Base-by-base conservation (phyloP, 2,113 vertebrate species). In the Eulacestoma nigropectus region DNA sequence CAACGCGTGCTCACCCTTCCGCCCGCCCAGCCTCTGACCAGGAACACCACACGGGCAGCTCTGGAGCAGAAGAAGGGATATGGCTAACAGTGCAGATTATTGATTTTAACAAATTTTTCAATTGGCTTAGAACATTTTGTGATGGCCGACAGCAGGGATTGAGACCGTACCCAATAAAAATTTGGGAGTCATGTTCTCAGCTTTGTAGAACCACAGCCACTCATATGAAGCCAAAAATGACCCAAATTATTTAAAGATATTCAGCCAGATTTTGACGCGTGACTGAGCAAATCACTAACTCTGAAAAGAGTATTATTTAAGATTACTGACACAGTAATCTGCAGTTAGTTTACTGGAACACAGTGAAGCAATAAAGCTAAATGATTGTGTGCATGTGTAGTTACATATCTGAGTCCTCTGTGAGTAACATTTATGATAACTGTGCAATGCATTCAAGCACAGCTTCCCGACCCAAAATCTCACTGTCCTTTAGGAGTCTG, bases 281-380 rank as follows among this genome's bases (percentile, higher is more conserved):
- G 57, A 70, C 35, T 8, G 8, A 76, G 42, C 6, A 76, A 88
- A 42, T 88, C 56, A 21, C 7, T 59, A 67, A 62, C 47, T 86
- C 72, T 87, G 64, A 50, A 57, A 91, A 84, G 16, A 41, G 11
- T 30, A 67, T 84, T 92, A 37, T 84, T 96, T 80, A 87, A 68
- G 50, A 59, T 14, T 83, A 75, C 46, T n/a, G 39, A 50, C 82
- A 90, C 20, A 47, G 33, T 90, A 90, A 85, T 88, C 63, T 89
- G 50, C 67, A 93, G 69, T 92, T 89, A 67, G 67, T 42, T 87
- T 87, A 32, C 39, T 62, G 47, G 16, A 79, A 91, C 62, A n/a
- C 25, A 93, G 90, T 33, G 53, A 89, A 91, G 16, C 44, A 85
- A 78, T 94, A 75, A 88, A 92, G 55, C 16, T 33, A 65, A 65